Evolutionary conservation across 2,888 invertebrate species (phyloP).

Genomic region (Iselma pallidipennis): DNA sequence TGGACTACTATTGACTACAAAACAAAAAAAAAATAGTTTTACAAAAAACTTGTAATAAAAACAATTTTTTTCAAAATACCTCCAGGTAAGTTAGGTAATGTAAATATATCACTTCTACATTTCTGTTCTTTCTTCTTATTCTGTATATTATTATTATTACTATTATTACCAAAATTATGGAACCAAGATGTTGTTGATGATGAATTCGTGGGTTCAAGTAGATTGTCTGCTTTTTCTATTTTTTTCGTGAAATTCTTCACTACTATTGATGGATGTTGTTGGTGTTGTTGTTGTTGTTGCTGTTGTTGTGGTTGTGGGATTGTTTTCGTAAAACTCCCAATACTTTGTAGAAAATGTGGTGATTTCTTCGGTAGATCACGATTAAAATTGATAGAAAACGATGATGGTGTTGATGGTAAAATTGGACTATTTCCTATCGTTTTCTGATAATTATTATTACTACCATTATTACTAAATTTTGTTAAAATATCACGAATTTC

Average conservation of each 20-base stretch:
- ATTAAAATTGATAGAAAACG: conserved; percentile 51
- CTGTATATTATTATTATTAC: too few species aligned
- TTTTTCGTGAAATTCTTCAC: not conserved
- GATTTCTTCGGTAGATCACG: conserved; percentile 44
- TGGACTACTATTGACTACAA: conserved; percentile 48
- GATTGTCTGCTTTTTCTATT: not conserved
- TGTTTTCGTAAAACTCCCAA: conserved; percentile 36
- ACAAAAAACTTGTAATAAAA: not conserved
- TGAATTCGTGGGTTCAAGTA: not conserved
- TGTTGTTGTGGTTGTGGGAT: conserved; percentile 14
- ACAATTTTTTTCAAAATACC: conserved; percentile 51
- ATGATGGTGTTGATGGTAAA: conserved; percentile 45
- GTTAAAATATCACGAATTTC: conserved; percentile 41
- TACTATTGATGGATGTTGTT: not conserved
- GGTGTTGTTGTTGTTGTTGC: not conserved
- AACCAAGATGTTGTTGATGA: too few species aligned
- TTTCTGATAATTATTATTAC: conserved; percentile 18
- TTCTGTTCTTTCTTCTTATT: conserved; percentile 40
- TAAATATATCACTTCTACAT: conserved; percentile 57
- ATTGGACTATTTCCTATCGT: conserved; percentile 24
- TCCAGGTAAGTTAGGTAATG: conserved; percentile 66
- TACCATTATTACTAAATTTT: conserved; percentile 29
- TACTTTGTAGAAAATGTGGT: conserved; percentile 43
- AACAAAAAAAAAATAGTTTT: not conserved
- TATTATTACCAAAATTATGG: not conserved